phyloP scores from a whole-genome alignment of 2,888 invertebrate species.

The Tolmerus cingulatus region DNA sequence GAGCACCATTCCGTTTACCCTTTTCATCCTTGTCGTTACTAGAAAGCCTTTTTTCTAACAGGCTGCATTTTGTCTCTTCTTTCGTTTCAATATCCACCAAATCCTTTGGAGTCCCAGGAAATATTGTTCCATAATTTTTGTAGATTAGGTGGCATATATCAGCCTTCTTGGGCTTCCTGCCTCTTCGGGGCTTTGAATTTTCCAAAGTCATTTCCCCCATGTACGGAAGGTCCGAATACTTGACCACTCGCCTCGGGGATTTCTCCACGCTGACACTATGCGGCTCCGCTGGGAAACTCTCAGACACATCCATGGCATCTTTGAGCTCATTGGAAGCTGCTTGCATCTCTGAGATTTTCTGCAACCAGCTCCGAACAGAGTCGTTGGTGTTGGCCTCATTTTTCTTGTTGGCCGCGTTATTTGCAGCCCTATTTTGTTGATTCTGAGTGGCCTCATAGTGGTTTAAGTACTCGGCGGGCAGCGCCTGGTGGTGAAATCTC shows the following conservation, averaged over 20 bases:
- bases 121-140: constrained; percentile 88
- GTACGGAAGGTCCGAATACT: constrained; percentile 85
- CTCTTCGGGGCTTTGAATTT: constrained; percentile 84
- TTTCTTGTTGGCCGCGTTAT: constrained; percentile 14
- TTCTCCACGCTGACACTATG: constrained; percentile 53
- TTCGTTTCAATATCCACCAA: constrained; percentile 64
- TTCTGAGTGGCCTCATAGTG: constrained; percentile 79
- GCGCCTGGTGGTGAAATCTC: constrained; percentile 81
- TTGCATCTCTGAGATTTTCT: constrained; percentile 77
- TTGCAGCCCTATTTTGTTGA: constrained; percentile 57
- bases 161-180: constrained; percentile 89
- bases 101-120: constrained; percentile 76
- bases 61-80: constrained; percentile 66
- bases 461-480: constrained; percentile 80
- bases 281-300: constrained; percentile 34
- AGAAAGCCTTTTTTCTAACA: constrained; percentile 69
- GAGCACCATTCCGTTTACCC: constrained; percentile 53
- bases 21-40: constrained; percentile 56
- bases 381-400: constrained; percentile 66
- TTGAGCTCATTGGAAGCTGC: constrained; percentile 55
- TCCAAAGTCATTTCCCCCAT: constrained; percentile 93
- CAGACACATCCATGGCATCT: neutral
- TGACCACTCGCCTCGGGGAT: constrained; percentile 66
- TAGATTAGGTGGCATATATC: constrained; percentile 92
- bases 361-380: constrained; percentile 77